These are phyloP conservation scores for Carassius carassius DNA, from an alignment of 2,113 vertebrate genomes.

Conservation along the genomic window DNA sequence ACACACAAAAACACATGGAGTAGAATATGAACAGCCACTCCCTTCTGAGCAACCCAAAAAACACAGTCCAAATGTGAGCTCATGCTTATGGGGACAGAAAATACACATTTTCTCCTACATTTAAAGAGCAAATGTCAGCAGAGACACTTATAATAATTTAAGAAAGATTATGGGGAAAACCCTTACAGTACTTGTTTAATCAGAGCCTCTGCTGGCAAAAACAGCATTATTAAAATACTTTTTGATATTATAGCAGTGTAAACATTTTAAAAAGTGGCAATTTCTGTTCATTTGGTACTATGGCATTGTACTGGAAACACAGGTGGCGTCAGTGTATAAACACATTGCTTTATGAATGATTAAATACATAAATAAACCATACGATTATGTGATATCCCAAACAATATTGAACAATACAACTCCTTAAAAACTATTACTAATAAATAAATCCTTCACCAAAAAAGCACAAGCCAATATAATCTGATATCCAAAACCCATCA, in stretches of 20 bases:
- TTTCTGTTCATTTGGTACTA: neutral
- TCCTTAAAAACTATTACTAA: neutral
- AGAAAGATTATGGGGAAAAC: neutral
- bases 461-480: neutral
- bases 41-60: constrained; percentile 39
- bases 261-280: neutral
- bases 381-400: neutral
- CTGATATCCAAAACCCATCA: neutral
- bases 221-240: neutral
- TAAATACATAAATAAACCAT: neutral
- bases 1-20: constrained; percentile 42
- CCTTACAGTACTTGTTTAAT: neutral
- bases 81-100: constrained; percentile 40
- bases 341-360: neutral
- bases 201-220: too few relatives aligned
- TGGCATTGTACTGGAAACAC: neutral
- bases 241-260: neutral
- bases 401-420: neutral
- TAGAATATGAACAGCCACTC: constrained; percentile 40
- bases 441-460: neutral
- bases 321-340: neutral
- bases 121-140: constrained; percentile 6
- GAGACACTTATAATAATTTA: neutral
- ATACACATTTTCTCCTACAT: constrained; percentile 27
- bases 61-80: constrained; percentile 52